Evolutionary conservation across 2,888 invertebrate genomes (phyloP), one percentile per base, ranked within the genome.

Genomic region (Prosopocoilus inquinatus): DNA sequence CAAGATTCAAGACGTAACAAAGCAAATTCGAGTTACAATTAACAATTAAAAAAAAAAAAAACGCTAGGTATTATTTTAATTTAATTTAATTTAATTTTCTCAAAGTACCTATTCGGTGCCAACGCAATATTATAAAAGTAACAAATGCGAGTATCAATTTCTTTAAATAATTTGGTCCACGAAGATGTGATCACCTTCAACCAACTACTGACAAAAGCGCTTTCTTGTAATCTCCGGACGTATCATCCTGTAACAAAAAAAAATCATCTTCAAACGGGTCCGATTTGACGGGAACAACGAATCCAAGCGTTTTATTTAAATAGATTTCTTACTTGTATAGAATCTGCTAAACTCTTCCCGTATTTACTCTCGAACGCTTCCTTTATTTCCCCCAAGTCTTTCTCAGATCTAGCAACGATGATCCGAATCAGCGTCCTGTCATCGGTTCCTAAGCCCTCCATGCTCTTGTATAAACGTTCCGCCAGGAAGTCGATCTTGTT

Each of bases 401-500:
- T 81, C 82, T 94, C 91, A 67, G 85, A 86, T 65, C 93, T 85
- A 1, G 92, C 90, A 38, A 92, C 89, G 67, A 94, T 83, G 55
- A 95, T 81, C 70, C 95, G 87, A 66, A 95, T 94, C 61, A 96
- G 81, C 63, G 90, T 88, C 46, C 84, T 82, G 74, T 96, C 95
- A 70, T 92, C 89, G 3, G 95, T 95, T 59, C 95, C 96, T 57
- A 90, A 78, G 4, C 95, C 93, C 72, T 90, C 89, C 93, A 96
- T 93, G 49, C 91, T 87, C 70, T 90, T 88, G 76, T 93, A 87
- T 47, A 96, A 80, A 45, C 90, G 85, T 67, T 90, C 88, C 0
- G 94, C 94, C 77, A 94, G 92, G 80, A 88, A 95, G 44, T 84
- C 82, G 1, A 88, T 82, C 75, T 88, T 86, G 75, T 91, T 88